phyloP scores from a whole-genome alignment of 2,113 vertebrate species.

The Actenoides lindsayi region DNA sequence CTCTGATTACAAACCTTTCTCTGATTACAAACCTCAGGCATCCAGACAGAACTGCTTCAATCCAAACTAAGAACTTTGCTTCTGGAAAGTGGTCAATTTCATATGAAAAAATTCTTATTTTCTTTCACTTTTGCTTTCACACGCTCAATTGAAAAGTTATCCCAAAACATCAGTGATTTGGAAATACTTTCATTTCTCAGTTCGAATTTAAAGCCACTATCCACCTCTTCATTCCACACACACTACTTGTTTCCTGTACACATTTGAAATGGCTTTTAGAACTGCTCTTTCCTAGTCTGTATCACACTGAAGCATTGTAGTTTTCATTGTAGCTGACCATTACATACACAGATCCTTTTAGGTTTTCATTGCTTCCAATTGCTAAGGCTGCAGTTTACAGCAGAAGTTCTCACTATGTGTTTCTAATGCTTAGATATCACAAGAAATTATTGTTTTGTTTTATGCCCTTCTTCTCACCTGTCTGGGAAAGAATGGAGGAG shows the following conservation, averaged over 20 bases:
- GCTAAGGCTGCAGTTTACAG: neutral
- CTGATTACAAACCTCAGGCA: neutral
- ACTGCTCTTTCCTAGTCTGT: neutral
- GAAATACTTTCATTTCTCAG: neutral
- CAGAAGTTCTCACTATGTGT: neutral
- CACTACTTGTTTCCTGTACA: neutral
- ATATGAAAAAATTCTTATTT: neutral
- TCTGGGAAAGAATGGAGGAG: neutral
- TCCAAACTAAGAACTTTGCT: neutral
- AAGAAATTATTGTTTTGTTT: neutral
- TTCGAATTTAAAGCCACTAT: fast-evolving
- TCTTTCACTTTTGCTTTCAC: neutral
- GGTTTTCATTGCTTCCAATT: neutral
- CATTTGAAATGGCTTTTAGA: neutral
- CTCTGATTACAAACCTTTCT: neutral
- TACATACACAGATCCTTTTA: neutral
- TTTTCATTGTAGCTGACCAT: neutral
- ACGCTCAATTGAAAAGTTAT: neutral
- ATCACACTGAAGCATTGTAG: neutral
- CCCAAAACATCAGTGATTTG: neutral
- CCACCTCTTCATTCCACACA: neutral
- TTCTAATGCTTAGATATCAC: neutral
- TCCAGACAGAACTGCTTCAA: neutral
- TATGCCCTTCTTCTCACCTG: neutral
- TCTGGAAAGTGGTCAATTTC: neutral